Percentiles rank a stretch among this genome's conserved stretches.
These are phyloP conservation scores for Homarus americanus DNA, from an alignment of 1,140 invertebrate species.

Conservation along the genomic window DNA sequence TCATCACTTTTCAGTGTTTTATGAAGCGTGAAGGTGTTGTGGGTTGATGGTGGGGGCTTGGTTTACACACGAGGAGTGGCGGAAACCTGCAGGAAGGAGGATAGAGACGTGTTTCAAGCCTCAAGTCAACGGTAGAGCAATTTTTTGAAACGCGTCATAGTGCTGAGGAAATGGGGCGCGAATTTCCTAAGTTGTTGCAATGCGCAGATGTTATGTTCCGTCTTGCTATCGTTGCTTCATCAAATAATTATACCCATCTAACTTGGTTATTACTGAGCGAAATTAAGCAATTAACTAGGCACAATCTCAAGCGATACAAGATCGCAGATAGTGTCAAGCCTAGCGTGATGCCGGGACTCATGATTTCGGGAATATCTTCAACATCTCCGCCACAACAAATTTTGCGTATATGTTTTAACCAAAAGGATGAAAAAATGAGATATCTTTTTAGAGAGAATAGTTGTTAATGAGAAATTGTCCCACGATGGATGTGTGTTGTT, in stretches of 20 bases:
- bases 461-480: not conserved
- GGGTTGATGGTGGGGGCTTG: not conserved
- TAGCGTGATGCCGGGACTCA: not conserved
- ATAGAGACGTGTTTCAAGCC: no score
- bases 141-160: no score
- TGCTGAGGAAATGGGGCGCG: no score
- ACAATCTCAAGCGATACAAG: slow-evolving; percentile 65
- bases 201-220: slow-evolving; percentile 54
- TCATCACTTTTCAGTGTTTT: not conserved
- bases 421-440: not conserved
- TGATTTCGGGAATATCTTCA: not conserved
- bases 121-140: no score
- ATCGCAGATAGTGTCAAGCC: slow-evolving; percentile 60
- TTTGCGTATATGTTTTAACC: not conserved
- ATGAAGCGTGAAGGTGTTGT: not conserved
- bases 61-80: not conserved
- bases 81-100: not conserved
- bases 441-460: no score
- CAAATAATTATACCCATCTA: slow-evolving; percentile 72
- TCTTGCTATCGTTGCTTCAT: slow-evolving; percentile 27
- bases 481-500: not conserved
- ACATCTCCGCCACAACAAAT: not conserved
- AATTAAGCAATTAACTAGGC: slow-evolving; percentile 71
- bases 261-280: slow-evolving; percentile 71
- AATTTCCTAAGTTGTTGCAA: slow-evolving; percentile 23